phyloP scores from a whole-genome alignment of 1,140 invertebrate genomes.

The Drosophila punjabiensis region DNA sequence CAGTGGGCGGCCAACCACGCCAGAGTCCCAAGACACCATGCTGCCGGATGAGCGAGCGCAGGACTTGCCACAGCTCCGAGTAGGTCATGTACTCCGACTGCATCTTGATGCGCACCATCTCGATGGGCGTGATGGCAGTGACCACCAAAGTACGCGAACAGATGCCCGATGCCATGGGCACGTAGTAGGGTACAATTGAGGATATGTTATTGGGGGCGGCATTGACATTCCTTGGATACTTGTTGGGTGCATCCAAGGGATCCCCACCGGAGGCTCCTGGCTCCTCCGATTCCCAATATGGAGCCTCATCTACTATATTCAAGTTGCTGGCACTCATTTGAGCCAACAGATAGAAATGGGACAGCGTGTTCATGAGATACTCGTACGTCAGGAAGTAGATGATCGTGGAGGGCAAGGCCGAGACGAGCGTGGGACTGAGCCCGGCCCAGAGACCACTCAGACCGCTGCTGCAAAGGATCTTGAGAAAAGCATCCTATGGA shows the following conservation, averaged over 20 bases:
- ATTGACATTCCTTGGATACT: not conserved
- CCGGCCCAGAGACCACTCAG: conserved; percentile 97
- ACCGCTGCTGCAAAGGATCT: conserved; percentile 96
- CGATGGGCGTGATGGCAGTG: conserved; percentile 95
- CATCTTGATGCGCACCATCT: conserved; percentile 99
- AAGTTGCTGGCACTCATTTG: not conserved
- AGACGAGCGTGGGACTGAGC: conserved; percentile 96
- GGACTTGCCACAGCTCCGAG: conserved; percentile 87
- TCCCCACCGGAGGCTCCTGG: not conserved
- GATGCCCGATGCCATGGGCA: conserved; percentile 92
- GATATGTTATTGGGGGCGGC: not conserved
- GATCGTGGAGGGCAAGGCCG: conserved; percentile 97
- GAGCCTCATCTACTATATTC: not conserved
- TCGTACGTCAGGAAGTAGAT: conserved; percentile 99
- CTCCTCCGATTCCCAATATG: not conserved
- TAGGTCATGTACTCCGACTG: conserved; percentile 97
- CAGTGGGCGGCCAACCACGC: conserved; percentile 94
- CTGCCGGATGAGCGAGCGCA: conserved; percentile 88
- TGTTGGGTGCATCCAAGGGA: conserved; percentile 4
- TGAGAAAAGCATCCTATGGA: conserved; percentile 96
- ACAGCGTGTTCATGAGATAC: conserved; percentile 90
- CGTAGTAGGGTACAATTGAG: conserved; percentile 87
- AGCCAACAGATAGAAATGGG: conserved; percentile 86
- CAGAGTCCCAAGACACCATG: conserved; percentile 94
- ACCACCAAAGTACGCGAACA: conserved; percentile 94